Percentiles rank a stretch among this genome's conserved stretches.
These are phyloP conservation scores for Tapera naevia DNA, from an alignment of 2,797 vertebrate genomes.

Conservation along the genomic window DNA sequence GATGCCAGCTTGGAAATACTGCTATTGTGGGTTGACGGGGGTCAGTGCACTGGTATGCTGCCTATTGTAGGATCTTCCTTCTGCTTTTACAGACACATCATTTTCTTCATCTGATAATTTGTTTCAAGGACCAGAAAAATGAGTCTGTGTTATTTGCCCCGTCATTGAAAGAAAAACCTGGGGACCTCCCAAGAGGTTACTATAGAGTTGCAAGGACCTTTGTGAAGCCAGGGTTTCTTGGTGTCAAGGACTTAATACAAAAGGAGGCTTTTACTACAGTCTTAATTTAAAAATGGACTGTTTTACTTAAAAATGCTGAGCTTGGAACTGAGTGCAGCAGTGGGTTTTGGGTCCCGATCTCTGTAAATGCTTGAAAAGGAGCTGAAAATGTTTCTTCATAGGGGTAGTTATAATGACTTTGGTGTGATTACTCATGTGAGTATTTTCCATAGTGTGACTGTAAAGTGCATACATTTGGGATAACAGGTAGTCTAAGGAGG, in stretches of 20 bases:
- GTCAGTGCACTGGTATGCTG: constrained; percentile 51
- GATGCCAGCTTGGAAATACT: not conserved
- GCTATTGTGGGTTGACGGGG: not conserved
- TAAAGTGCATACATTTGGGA: not conserved
- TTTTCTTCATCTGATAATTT: constrained; percentile 33
- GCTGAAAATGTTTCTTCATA: not conserved
- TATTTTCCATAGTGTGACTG: not conserved
- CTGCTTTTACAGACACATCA: not conserved
- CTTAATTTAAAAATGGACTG: not conserved
- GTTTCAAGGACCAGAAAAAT: constrained; percentile 42
- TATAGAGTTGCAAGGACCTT: not conserved
- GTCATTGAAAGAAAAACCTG: not conserved
- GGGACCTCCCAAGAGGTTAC: constrained; percentile 19
- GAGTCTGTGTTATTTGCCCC: constrained; percentile 46
- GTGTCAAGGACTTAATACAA: not conserved
- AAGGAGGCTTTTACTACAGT: not conserved
- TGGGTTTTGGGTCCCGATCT: not conserved
- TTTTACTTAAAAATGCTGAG: not conserved
- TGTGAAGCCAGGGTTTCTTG: not conserved
- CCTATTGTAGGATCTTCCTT: not conserved
- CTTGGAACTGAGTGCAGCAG: not conserved
- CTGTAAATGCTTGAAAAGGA: not conserved
- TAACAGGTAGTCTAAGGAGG: not conserved
- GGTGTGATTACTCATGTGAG: not conserved
- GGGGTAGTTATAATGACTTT: not conserved